Evolutionary conservation across 2,888 invertebrate species (phyloP), one percentile per base, ranked within the genome.

Genomic region (Myopa tessellatipennis): DNA sequence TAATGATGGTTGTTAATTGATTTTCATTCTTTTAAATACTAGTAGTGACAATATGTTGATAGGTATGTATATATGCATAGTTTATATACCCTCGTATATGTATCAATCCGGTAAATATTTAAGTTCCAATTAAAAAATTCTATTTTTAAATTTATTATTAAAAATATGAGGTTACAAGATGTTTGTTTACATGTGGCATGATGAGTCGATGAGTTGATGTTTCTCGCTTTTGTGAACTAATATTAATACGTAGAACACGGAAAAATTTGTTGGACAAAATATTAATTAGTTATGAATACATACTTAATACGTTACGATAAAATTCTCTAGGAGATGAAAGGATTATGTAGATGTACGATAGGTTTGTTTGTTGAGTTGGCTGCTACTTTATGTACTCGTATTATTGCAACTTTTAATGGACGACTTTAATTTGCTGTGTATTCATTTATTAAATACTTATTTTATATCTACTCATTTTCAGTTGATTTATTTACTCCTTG

Each of bases 131-230:
- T 45, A 8, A 45, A 45, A 8, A 45, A 26, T 26, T 2, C 26
- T 26, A 26, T 26, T 26, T 26, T 26, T 2, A 26, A 60, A 40
- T 40, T 65, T 52, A 6, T 12, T 52, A 34, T 74, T 8, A 36
- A 65, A 74, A n/a, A 12, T 52, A 74, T 74, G 74, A 74, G 74
- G 74, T 67, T 74, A 67, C 67, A 55, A 52, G 74, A 65, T 68
- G 74, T 74, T 36, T 45, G 45, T 45, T 45, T 45, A 45, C 16
- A 74, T 55, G 68, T 74, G 74, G 74, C 74, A 74, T 45, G 10
- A 60, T 74, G 52, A 52, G 58, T 74, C 68, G 67, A 74, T 74
- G 52, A 52, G 58, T 74, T 55, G 67, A 74, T 73, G 36, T 38
- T 63, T 63, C 40, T 45, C 16, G 7, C 18, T 60, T 72, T 61